Percentiles rank a stretch among this genome's conserved stretches.
These are phyloP conservation scores for Dromococcyx pavoninus DNA, from an alignment of 2,797 vertebrate genomes.

Conservation along the genomic window DNA sequence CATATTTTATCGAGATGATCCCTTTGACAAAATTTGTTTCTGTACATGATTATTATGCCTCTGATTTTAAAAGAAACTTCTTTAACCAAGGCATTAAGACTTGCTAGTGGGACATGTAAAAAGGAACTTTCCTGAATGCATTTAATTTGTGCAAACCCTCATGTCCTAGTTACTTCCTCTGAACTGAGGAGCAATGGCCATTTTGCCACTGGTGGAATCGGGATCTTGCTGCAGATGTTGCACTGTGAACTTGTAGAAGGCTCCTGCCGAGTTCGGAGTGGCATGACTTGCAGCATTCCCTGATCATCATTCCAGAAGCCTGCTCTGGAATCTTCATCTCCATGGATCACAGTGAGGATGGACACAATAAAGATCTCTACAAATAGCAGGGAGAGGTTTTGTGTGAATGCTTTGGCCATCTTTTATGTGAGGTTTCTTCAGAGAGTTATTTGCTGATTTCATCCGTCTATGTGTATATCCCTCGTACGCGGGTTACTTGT, in stretches of 20 bases:
- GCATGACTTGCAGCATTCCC: fast-evolving
- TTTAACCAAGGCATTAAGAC: neutral
- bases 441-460: neutral
- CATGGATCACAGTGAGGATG: neutral
- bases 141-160: neutral
- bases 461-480: neutral
- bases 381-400: neutral
- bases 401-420: neutral
- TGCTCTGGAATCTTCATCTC: neutral
- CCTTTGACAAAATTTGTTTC: neutral
- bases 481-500: neutral
- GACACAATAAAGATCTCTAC: neutral
- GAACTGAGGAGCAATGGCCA: neutral
- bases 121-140: neutral
- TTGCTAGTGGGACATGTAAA: neutral
- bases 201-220: neutral
- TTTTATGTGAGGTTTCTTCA: neutral
- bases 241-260: neutral
- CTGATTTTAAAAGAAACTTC: neutral
- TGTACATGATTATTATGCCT: neutral
- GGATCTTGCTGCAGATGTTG: neutral
- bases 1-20: neutral
- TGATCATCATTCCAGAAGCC: neutral
- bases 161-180: neutral
- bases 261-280: neutral